Base-by-base conservation (phyloP, 2,113 vertebrate genomes). In the Ranitomeya variabilis region DNA sequence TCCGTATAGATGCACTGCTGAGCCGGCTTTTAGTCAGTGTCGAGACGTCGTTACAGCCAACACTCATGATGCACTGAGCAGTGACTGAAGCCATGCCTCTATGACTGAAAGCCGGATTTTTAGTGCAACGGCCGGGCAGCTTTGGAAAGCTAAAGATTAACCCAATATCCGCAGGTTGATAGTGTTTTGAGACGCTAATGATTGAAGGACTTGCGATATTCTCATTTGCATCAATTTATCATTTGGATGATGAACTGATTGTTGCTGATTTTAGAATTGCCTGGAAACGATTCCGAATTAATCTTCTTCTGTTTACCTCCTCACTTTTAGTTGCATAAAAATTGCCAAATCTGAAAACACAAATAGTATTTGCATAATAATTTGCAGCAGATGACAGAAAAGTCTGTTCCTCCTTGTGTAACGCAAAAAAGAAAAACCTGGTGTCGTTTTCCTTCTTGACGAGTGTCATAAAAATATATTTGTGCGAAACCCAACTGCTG, bases 291-390 rank as follows among this genome's bases (percentile, higher is more conserved):
- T n/a, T 73, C 76, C 55, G 26, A 19, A 78, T 86, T 78, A 45
- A 66, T 64, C 71, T 54, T 69, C 13, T 60, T 18, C 81, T 67
- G 14, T 64, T 83, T 51, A 21, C 21, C 51, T 45, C 18, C 54
- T 73, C 9, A 86, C 69, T 74, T 26, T 54, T 51, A 77, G 57
- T 64, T 86, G 52, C 57, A 59, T 37, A 54, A 23, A 55, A 77
- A 64, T 26, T 78, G 59, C 55, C 74, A 87, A 77, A 51, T 80
- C 52, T 51, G 45, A 87, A 67, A 60, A 26, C 13, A n/a, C 52
- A 87, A 82, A 60, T 82, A 82, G 73, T 82, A 55, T 76, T 88
- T 88, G 80, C 80, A 88, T 83, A 77, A 83, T 88, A 88, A 83
- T 88, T n/a, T 76, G 26, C 67, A 52, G 55, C 69, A 64, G 69